Conservation (phyloP, 2,797 vertebrate species). For the Amniataba percoides region DNA sequence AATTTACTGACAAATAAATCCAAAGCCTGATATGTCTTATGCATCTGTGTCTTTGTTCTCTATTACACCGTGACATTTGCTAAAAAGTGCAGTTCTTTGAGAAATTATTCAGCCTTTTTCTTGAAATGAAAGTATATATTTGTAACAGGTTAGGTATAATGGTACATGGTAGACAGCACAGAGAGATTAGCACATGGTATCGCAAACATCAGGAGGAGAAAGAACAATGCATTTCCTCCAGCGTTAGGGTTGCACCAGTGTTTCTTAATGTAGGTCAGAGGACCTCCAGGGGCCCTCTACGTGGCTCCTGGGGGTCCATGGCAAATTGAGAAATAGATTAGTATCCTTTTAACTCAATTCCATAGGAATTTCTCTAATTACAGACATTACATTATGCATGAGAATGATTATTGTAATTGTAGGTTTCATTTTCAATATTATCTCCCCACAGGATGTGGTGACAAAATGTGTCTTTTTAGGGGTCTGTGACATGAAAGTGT, state of each 20-base stretch:
- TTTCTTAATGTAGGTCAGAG: constrained; percentile 67
- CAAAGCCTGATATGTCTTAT: not conserved
- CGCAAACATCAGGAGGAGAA: not conserved
- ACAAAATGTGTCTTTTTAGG: constrained; percentile 22
- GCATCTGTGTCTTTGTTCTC: too few relatives aligned
- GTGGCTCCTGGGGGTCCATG: constrained; percentile 42
- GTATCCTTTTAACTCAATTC: constrained; percentile 60
- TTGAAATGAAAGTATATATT: too few relatives aligned
- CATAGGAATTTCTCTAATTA: constrained; percentile 67
- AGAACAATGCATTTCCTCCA: constrained; percentile 7
- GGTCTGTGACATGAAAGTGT: constrained; percentile 29
- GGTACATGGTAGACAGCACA: not conserved
- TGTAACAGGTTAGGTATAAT: not conserved
- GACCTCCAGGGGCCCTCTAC: constrained; percentile 48
- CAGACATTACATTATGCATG: constrained; percentile 44
- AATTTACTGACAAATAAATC: not conserved
- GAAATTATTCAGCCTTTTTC: too few relatives aligned
- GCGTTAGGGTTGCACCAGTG: not conserved
- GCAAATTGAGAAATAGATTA: constrained; percentile 79
- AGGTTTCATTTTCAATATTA: constrained; percentile 20
- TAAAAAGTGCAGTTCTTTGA: too few relatives aligned
- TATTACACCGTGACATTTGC: too few relatives aligned
- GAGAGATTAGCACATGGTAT: not conserved
- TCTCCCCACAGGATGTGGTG: constrained; percentile 20
- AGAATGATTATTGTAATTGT: constrained; percentile 37